phyloP scores from a whole-genome alignment of 30 jellyfish, hydroid and myxozoan species.

The Pseudorhiza aurosa region DNA sequence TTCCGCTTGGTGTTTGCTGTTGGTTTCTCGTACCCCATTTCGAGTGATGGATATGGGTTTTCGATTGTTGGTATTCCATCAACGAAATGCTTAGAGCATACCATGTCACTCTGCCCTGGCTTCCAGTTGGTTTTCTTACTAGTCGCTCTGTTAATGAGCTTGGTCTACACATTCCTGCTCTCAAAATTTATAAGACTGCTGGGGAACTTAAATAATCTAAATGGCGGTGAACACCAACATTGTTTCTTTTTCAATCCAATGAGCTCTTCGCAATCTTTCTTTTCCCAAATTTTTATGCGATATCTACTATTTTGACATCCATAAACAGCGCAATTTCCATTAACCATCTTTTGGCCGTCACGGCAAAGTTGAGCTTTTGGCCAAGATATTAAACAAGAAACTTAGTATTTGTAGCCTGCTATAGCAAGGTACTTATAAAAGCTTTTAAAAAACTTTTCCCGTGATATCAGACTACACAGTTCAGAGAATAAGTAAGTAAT shows the following conservation, averaged over 20 bases:
- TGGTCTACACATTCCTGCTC: slow-evolving; percentile 2
- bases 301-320: slow-evolving; percentile 32
- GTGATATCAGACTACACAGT: too few species aligned
- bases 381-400: too few species aligned
- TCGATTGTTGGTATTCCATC: slow-evolving; percentile 33
- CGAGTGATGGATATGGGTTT: background rate
- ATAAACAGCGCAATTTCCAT: slow-evolving; percentile 29
- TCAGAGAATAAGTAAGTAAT: too few species aligned
- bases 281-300: slow-evolving; percentile 3
- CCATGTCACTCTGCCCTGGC: slow-evolving; percentile 29
- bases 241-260: too few species aligned
- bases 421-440: too few species aligned
- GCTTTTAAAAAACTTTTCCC: too few species aligned
- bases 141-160: background rate
- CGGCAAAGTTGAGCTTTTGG: too few species aligned
- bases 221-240: slow-evolving; percentile 3
- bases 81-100: slow-evolving; percentile 12
- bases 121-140: slow-evolving; percentile 3
- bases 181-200: background rate
- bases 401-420: too few species aligned
- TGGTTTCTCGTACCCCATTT: slow-evolving; percentile 4
- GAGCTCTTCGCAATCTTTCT: slow-evolving; percentile 8
- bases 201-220: background rate
- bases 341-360: slow-evolving; percentile 35
- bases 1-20: background rate